phyloP scores from a whole-genome alignment of 2,113 vertebrate species.

The Lagenorhynchus albirostris region DNA sequence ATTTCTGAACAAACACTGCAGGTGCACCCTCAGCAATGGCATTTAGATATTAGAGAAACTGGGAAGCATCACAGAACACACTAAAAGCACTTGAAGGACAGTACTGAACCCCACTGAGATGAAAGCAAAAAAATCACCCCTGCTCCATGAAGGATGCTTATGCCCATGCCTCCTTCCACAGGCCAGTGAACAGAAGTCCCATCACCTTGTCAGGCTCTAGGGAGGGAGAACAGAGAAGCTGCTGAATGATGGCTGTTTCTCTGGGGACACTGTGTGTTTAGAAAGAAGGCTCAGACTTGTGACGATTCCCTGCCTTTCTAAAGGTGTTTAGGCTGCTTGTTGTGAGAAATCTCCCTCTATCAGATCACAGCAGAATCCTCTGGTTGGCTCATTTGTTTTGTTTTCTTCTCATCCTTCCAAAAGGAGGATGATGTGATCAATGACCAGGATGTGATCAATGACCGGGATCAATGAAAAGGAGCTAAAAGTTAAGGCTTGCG shows the following conservation, averaged over 20 bases:
- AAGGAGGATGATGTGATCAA: background rate
- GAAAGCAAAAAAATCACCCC: background rate
- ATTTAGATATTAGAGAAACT: background rate
- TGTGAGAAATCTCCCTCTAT: background rate
- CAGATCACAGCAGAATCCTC: background rate
- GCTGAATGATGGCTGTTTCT: background rate
- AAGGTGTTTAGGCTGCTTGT: background rate
- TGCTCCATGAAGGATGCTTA: background rate
- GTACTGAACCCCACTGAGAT: background rate
- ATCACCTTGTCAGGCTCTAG: background rate
- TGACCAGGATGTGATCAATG: background rate
- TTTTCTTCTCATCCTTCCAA: background rate
- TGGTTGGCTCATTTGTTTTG: background rate
- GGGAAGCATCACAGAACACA: background rate
- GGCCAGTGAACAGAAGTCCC: background rate
- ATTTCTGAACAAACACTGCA: background rate
- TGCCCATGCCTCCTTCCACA: background rate
- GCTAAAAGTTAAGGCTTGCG: background rate
- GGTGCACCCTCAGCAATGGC: background rate
- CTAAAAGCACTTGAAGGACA: background rate
- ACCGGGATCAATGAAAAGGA: background rate
- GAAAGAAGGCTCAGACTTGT: background rate
- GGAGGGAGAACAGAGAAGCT: background rate
- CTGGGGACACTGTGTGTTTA: background rate
- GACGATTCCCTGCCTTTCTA: background rate